Evolutionary conservation across 2,113 vertebrate species (phyloP).

Genomic region (Bostrychus sinensis): DNA sequence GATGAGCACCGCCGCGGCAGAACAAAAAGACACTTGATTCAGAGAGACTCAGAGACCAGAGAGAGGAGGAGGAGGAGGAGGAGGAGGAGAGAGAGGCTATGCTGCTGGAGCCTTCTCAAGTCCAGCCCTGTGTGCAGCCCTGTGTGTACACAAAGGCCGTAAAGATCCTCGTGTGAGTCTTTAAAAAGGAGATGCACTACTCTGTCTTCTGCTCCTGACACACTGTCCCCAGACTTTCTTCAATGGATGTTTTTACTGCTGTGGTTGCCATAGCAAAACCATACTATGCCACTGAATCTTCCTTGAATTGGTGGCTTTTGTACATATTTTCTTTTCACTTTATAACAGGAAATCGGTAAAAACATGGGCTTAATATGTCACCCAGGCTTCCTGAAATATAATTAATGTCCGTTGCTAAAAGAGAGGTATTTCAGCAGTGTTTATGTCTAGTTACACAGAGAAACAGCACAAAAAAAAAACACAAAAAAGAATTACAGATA

Average conservation of each 20-base stretch:
- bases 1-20: slow-evolving; percentile 65
- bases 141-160: slow-evolving; percentile 24
- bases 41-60: slow-evolving; percentile 31
- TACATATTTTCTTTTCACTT: slow-evolving; percentile 25
- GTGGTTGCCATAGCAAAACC: slow-evolving; percentile 52
- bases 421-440: too few species aligned
- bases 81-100: slow-evolving; percentile 40
- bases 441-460: too few species aligned
- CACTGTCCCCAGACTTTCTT: slow-evolving; percentile 19
- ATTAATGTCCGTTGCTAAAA: too few species aligned
- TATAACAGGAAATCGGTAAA: not conserved
- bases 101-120: slow-evolving; percentile 38
- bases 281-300: slow-evolving; percentile 15
- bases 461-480: too few species aligned
- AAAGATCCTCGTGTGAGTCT: slow-evolving; percentile 34
- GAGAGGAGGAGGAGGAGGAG: slow-evolving; percentile 19
- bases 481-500: too few species aligned
- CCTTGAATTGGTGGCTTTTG: slow-evolving; percentile 19
- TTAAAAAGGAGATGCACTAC: slow-evolving; percentile 18
- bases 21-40: slow-evolving; percentile 76
- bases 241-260: slow-evolving; percentile 26
- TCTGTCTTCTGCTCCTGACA: slow-evolving; percentile 27
- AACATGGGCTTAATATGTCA: too few species aligned
- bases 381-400: too few species aligned
- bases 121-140: slow-evolving; percentile 26